Base-by-base conservation (phyloP, 64 coral and sea anemone species). In the Montipora sp. region DNA sequence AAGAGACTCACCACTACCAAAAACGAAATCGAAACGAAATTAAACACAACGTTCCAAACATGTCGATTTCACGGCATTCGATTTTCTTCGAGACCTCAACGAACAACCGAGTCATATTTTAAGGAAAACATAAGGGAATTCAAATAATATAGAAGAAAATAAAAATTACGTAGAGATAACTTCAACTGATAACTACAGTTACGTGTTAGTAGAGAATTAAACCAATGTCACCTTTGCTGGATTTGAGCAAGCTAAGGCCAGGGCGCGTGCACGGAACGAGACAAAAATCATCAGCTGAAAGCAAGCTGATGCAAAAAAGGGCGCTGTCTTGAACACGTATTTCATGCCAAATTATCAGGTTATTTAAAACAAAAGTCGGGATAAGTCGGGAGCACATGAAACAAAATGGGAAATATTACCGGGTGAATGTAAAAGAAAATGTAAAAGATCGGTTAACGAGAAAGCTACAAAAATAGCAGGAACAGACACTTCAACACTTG, bases 291-390 rank as follows among this genome's bases (percentile, higher is more conserved):
- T 51, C 16, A 65, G 59, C 60, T 8, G 19, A 50, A 23, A 47
- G 67, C 82, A 51, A 23, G 19, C 47, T 72, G 65, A 71, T 71
- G 61, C 65, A 14, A 85, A 57, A 85, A 47, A 51, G 82, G 82
- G 82, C 82, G 82, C 66, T 85, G 82, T 71, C 66, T 72, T 36
- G 14, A 85, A 85, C 82, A 85, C 12, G 82, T 85, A 85, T 71
- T 85, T 85, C 63, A 72, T 22, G 46, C 82, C 8, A 71, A 85
- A 85, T 71, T 71, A 47, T 8, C 6, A 57, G 11, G 11, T 85
- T 63, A 51, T 13, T 45, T 20, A 23, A 48, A 84, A 36, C 36
- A 36, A 36, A 36, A 36, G 36, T 36, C 36, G 36, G 36, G 1
- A 36, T 36, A 36, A 36, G 36, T 36, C 36, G 36, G 36, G 36